These are phyloP conservation scores for Lacerta bilineata DNA, from an alignment of 2,797 vertebrate species.

Conservation along the genomic window DNA sequence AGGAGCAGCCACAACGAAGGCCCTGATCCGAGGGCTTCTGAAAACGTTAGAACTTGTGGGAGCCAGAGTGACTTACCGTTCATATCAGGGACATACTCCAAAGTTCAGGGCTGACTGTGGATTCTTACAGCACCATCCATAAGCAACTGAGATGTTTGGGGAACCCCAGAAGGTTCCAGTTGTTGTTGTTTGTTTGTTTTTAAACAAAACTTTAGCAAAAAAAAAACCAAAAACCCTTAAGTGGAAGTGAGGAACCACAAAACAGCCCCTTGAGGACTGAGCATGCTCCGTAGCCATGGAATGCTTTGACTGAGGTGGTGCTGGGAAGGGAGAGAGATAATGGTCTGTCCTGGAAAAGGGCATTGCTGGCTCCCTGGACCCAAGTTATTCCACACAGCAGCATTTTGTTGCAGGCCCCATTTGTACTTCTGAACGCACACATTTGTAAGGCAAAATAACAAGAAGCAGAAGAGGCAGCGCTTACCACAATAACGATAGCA, in stretches of 20 bases:
- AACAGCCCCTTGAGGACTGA: not conserved
- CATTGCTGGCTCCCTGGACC: not conserved
- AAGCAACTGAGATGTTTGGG: too few relatives aligned
- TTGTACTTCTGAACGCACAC: not conserved
- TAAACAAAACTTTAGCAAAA: too few relatives aligned
- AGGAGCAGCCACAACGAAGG: too few relatives aligned
- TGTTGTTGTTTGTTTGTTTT: too few relatives aligned
- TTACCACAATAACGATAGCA: constrained; percentile 92
- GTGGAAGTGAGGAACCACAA: too few relatives aligned
- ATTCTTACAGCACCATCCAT: not conserved
- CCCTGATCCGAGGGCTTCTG: too few relatives aligned
- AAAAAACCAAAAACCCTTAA: too few relatives aligned
- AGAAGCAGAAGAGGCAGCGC: constrained; percentile 43
- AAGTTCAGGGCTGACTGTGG: not conserved
- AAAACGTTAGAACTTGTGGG: too few relatives aligned
- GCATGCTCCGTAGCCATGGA: not conserved
- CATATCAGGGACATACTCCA: not conserved
- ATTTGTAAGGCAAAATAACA: not conserved
- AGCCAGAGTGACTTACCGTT: too few relatives aligned
- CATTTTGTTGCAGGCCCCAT: not conserved
- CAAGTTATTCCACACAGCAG: not conserved
- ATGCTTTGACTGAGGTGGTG: not conserved
- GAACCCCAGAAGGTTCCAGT: too few relatives aligned
- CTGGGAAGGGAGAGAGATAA: not conserved
- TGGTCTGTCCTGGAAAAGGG: not conserved